Evolutionary conservation across 2,113 vertebrate species (phyloP), one percentile per base, ranked within the genome.

Genomic region (Eubucco bourcierii): DNA sequence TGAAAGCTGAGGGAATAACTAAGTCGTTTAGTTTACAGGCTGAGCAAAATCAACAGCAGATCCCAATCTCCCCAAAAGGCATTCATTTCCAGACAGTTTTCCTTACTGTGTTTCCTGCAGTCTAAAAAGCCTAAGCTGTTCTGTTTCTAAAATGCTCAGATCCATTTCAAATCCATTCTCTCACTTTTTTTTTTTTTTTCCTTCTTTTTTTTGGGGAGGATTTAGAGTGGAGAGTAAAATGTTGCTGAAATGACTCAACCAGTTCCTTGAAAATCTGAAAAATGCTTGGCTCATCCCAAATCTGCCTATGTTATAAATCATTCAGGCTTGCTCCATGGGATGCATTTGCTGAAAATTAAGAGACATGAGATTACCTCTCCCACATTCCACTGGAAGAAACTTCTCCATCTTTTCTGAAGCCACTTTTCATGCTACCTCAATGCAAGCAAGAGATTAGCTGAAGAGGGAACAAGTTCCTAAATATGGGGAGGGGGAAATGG

Each of bases 31-130:
- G n/a, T n/a, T 90, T 55, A 79, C 39, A 90, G 56, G 60, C 68
- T 83, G 73, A 78, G 72, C 28, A 80, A 93, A 88, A 91, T 18
- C 76, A 79, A 47, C 53, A 76, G 27, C 37, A 67, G 31, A 79
- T 53, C 39, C 33, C 15, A 77, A 31, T 33, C 78, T n/a, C 65
- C 76, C 77, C 76, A 88, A 85, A 91, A 82, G 41, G 19, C 37
- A 74, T 83, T 87, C 6, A 3, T 90, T 93, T 71, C 63, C 72
- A 87, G 50, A 63, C 47, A 34, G 52, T 31, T 61, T 74, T 52
- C 64, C 59, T 71, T 47, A 27, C 41, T 41, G 80, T 14, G 28
- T 66, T 77, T 94, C 60, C 59, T 1, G 6, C 33, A 76, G 72
- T n/a, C 66, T 59, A 71, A 93, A 91, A 92, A 64, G 12, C 19